Evolutionary conservation across 2,888 invertebrate genomes (phyloP), one percentile per base, ranked within the genome.

Genomic region (Hecatera dysodea): DNA sequence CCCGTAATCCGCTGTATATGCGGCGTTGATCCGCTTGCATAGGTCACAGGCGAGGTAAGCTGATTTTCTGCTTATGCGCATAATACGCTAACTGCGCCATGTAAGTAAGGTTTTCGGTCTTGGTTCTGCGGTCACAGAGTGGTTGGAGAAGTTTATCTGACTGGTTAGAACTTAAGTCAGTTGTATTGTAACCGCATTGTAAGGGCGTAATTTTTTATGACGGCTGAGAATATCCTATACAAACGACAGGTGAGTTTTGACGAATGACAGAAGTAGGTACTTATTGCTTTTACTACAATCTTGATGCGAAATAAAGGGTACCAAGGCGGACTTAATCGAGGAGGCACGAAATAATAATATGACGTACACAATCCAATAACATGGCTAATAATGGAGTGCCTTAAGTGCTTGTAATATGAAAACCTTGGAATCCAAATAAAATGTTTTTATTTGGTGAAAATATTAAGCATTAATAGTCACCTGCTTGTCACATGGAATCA

Each of bases 31-130:
- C 72, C 79, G 79, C 77, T 81, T 84, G 81, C 46, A 53, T 36
- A 56, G 75, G 79, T 71, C 78, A 73, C 83, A 78, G 82, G 85
- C 81, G 85, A 77, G 53, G 55, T 76, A 74, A 80, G 72, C 68
- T 75, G 80, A 84, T 82, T 81, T 82, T 76, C 65, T 67, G 67
- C 74, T 72, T 72, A 79, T 60, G 60, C 60, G 69, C 77, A 76
- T 84, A 84, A 84, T 83, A 80, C 72, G 64, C 55, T n/a, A 24
- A 75, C 61, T 53, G 76, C 12, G 29, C 57, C 62, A 50, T 69
- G 56, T 64, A 60, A 67, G 67, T 42, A 61, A 55, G 62, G 48
- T 24, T 62, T 78, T 33, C 15, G 61, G 48, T 56, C 59, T 61
- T 44, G 27, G 44, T 59, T 60, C 24, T 66, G 63, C 42, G 44